Evolutionary conservation across 2,888 invertebrate genomes (phyloP).

Genomic region (Cosmorhoe ocellata): DNA sequence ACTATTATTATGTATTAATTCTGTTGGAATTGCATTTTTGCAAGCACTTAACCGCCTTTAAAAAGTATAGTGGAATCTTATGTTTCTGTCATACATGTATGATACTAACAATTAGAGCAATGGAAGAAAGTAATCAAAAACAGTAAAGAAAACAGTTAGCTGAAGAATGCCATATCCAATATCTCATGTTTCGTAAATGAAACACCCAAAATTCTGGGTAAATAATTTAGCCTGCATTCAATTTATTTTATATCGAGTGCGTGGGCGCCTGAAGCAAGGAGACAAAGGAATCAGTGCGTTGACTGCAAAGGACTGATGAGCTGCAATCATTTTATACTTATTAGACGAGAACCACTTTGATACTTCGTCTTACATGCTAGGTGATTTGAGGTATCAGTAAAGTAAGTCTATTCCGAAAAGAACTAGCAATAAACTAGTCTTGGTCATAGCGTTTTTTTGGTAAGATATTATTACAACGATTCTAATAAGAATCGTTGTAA

Average conservation of each 20-base stretch:
- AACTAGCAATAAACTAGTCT: too few species aligned
- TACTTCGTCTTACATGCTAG: too few species aligned
- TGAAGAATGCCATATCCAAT: conserved; percentile 17
- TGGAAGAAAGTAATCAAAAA: too few species aligned
- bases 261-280: conserved; percentile 34
- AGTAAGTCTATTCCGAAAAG: too few species aligned
- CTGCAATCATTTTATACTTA: too few species aligned
- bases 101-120: too few species aligned
- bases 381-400: too few species aligned
- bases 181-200: background rate
- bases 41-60: background rate
- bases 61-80: background rate
- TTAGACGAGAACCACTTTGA: too few species aligned
- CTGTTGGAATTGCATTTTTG: conserved; percentile 5
- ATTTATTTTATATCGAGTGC: conserved; percentile 34
- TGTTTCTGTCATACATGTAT: background rate
- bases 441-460: too few species aligned
- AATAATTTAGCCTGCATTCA: conserved; percentile 36
- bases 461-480: too few species aligned
- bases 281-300: conserved; percentile 41
- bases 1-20: background rate
- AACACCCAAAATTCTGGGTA: conserved; percentile 29
- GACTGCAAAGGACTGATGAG: conserved; percentile 20
- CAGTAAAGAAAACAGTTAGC: too few species aligned
- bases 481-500: too few species aligned